Conservation (phyloP, 2,113 vertebrate species). For the Apeltes quadracus region DNA sequence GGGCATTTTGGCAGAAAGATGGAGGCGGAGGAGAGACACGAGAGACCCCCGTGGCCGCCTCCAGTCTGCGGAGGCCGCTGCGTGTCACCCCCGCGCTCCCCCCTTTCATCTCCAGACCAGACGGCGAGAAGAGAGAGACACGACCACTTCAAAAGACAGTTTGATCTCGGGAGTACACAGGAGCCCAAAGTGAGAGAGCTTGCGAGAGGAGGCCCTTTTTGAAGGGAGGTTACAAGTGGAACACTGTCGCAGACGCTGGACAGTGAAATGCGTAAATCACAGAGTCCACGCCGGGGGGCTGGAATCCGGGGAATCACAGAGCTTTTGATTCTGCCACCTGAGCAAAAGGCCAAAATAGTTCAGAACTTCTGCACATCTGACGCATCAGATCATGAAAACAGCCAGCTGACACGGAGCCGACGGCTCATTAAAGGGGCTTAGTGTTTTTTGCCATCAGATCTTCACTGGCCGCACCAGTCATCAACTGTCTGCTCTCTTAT, state of each 20-base stretch:
- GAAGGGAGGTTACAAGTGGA: conserved; percentile 63
- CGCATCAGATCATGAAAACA: background rate
- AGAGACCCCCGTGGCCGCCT: conserved; percentile 57
- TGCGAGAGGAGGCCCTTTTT: conserved; percentile 69
- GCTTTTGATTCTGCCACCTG: conserved; percentile 54
- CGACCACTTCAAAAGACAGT: conserved; percentile 76
- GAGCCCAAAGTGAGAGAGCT: conserved; percentile 61
- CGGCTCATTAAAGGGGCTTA: background rate
- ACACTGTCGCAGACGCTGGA: conserved; percentile 55
- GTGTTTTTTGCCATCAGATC: no score
- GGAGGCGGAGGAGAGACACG: conserved; percentile 9
- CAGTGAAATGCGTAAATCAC: conserved; percentile 21
- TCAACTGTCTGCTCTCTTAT: background rate
- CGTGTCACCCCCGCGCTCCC: conserved; percentile 59
- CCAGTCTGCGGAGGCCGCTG: conserved; percentile 67
- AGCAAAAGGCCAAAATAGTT: conserved; percentile 4
- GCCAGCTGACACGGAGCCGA: background rate
- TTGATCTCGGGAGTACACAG: conserved; percentile 77
- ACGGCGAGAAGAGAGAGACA: conserved; percentile 63
- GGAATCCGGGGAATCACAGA: no score
- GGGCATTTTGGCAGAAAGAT: conserved; percentile 54
- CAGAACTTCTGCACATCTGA: background rate
- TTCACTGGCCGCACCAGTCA: background rate
- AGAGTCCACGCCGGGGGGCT: conserved; percentile 19
- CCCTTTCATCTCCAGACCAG: conserved; percentile 78